A percentile compares a stretch with the other conserved stretches of the same genome.
phyloP scores from a whole-genome alignment of 2,797 vertebrate genomes.

The Hippocampus kuda region DNA sequence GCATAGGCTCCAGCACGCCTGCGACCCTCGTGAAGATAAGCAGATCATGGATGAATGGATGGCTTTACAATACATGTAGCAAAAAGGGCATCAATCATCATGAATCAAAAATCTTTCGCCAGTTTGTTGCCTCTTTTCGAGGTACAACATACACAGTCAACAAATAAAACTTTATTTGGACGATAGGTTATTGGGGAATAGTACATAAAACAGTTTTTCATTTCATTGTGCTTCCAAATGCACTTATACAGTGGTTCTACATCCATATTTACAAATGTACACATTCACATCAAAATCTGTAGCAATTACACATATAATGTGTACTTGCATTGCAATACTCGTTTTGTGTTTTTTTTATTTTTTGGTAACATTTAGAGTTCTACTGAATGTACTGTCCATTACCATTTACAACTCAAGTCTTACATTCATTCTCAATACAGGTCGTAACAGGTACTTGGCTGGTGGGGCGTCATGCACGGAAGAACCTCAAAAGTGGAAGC shows the following conservation, averaged over 20 bases:
- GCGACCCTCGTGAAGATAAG: too few relatives aligned
- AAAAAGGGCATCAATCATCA: too few relatives aligned
- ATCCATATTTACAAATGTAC: not conserved
- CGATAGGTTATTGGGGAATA: not conserved
- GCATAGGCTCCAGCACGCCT: too few relatives aligned
- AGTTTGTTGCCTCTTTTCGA: not conserved
- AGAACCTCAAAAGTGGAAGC: constrained; percentile 9
- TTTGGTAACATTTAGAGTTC: constrained; percentile 1
- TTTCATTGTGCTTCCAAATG: not conserved
- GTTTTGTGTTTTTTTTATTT: not conserved
- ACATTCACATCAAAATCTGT: not conserved
- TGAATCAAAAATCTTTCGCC: not conserved
- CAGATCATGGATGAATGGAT: too few relatives aligned
- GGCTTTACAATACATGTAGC: too few relatives aligned
- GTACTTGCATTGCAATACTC: not conserved
- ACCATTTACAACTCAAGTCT: not conserved
- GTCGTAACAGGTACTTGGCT: not conserved
- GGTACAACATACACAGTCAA: not conserved
- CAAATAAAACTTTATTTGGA: not conserved
- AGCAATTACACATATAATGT: not conserved
- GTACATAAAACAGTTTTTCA: not conserved
- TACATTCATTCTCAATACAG: not conserved
- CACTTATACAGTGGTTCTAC: not conserved
- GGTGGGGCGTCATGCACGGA: constrained; percentile 10
- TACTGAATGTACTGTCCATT: not conserved